Evolutionary conservation across 2,113 vertebrate genomes (phyloP), one percentile per base, ranked within the genome.

Genomic region (Mohoua ochrocephala): DNA sequence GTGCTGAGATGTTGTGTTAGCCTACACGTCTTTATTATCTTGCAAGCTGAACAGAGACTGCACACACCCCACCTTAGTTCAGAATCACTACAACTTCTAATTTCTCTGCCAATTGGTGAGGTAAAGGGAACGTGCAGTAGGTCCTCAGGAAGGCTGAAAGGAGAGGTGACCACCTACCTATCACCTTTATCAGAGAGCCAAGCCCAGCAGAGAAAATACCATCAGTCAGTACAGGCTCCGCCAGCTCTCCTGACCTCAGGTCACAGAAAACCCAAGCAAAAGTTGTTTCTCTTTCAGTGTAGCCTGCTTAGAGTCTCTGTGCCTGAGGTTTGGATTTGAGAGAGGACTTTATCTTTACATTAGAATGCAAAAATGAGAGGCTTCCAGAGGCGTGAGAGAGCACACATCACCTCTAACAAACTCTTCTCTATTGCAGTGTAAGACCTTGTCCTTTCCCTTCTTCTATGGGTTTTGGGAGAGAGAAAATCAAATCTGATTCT

Each of bases 61-160:
- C 13, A 13, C 33, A 57, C 35, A 52, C 21, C 7, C 20, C 10
- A 17, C 28, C 59, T 84, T 35, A 35, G 18, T 33, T 71, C 31
- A 71, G 52, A 41, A 67, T 93, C 84, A 81, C 68, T 2, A 6
- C 78, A 82, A 68, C 4, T 17, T 47, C 65, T 52, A 13, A 73
- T 56, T 79, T 52, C 49, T 86, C 41, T 83, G 23, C 37, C 57
- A 76, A 0, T 1, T 74, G 44, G 37, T 0, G 0, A 83, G 27
- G 24, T 52, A 47, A 63, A 75, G 17, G 45, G n/a, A 61, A 47
- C 6, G 2, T n/a, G 37, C 19, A 44, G 20, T 6, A 70, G 74
- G 47, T 63, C 13, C 20, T 77, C 35, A 50, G 44, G 65, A 82
- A 75, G 27, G 42, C 26, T 84, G 74, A 70, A 84, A 87, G 41